Base-by-base conservation (phyloP, 2,888 invertebrate genomes). In the Rhagonycha lutea region DNA sequence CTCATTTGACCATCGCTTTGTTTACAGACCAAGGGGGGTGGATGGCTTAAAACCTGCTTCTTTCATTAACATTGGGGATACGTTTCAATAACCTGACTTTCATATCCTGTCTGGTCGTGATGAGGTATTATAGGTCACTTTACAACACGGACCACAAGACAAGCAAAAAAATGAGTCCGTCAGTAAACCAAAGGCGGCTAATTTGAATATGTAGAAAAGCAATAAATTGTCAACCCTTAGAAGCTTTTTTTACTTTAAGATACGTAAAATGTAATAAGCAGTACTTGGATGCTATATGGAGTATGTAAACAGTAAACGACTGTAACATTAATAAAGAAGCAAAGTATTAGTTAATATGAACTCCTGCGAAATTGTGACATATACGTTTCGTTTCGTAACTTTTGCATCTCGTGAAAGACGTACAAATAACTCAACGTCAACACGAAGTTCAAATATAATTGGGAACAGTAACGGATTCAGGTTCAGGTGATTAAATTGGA, bases 81-180 rank as follows among this genome's bases (percentile, higher is more conserved):
- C 86, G 84, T 87, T 87, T 86, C 87, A 87, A 86, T 87, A 87
- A 87, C 86, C 85, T 86, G 85, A 26, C 81, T 81, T 83, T 86
- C 86, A 86, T 86, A 85, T 85, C 85, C 85, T 84, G 84, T 79
- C 77, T 77, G 76, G 80, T 74, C 72, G 78, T 79, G 77, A 78
- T 79, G 75, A 63, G 69, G n/a, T 65, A 65, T 65, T 65, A 26
- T 65, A 80, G 76, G 79, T 75, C 77, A 73, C 72, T 77, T 68
- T 69, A 74, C 69, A 69, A 67, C 74, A 73, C 76, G 68, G 72
- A 78, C 78, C 28, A 68, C 62, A 69, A 61, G 72, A 47, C 32
- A 29, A 65, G 68, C 61, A 61, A 67, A 68, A 23, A 24, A 67
- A 67, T 26, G 26, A 67, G 67, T 24, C 24, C 28, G 14, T 67